Evolutionary conservation across 2,113 vertebrate species (phyloP).

Genomic region (Myiopsitta monachus): DNA sequence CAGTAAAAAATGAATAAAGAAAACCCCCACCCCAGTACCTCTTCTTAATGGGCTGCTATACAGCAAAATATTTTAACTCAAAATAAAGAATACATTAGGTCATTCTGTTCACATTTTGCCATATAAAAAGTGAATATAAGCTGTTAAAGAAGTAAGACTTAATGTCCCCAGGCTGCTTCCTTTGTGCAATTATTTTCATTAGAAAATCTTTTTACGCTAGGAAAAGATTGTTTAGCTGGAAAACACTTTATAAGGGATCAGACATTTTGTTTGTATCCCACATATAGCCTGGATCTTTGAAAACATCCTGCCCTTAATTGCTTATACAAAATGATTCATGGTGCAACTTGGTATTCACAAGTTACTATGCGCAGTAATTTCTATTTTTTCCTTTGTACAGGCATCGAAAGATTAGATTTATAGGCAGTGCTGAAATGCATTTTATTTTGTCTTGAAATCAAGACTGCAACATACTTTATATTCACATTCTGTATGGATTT

Average conservation of each 20-base stretch:
- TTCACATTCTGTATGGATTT: slow-evolving; percentile 16
- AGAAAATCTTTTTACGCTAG: background rate
- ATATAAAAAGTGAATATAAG: slow-evolving; percentile 44
- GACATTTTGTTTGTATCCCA: slow-evolving; percentile 37
- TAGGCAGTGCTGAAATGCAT: background rate
- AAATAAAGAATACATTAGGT: slow-evolving; percentile 54
- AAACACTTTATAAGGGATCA: slow-evolving; percentile 39
- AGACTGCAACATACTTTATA: background rate
- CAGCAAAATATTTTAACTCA: slow-evolving; percentile 57
- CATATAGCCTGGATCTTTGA: slow-evolving; percentile 22
- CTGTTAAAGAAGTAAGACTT: background rate
- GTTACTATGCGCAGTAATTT: background rate
- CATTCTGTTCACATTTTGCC: slow-evolving; percentile 32
- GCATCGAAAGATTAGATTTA: background rate
- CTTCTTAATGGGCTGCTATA: background rate
- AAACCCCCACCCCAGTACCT: background rate
- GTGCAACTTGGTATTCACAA: slow-evolving; percentile 10
- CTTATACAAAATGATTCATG: slow-evolving; percentile 32
- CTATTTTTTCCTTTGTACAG: background rate
- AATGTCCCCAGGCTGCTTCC: background rate
- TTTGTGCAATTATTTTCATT: slow-evolving; percentile 8
- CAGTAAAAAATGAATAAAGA: background rate
- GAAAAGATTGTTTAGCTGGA: slow-evolving; percentile 20
- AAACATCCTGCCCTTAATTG: slow-evolving; percentile 37
- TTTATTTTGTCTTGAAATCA: slow-evolving; percentile 20